Percentiles rank a stretch among this genome's conserved stretches.
Evolutionary conservation across 2,888 invertebrate species (phyloP).

Genomic region (Rotaria socialis): DNA sequence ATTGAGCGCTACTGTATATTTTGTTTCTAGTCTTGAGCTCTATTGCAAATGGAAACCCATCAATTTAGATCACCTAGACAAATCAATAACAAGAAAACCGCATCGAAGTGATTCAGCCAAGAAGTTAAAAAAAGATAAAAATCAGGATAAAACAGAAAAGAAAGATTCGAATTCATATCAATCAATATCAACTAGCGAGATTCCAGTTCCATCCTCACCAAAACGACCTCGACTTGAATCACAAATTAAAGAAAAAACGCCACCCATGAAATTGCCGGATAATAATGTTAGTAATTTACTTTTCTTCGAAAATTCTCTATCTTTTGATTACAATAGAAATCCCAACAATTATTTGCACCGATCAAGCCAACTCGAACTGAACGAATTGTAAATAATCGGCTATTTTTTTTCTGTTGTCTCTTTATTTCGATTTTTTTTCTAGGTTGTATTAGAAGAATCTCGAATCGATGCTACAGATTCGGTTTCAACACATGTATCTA

Average conservation of each 20-base stretch:
- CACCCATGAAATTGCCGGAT: background rate
- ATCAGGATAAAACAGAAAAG: background rate
- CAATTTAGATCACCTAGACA: constrained; percentile 15
- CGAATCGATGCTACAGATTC: background rate
- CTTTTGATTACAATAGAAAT: background rate
- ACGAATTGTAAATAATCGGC: background rate
- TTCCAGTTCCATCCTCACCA: background rate
- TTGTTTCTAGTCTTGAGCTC: constrained; percentile 11
- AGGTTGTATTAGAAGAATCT: background rate
- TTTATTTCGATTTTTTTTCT: background rate
- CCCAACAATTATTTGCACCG: background rate
- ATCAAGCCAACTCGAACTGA: background rate
- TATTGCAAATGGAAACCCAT: constrained; percentile 20
- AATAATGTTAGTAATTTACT: background rate
- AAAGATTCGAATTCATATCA: background rate
- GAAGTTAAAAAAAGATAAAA: background rate
- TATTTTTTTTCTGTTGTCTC: too few relatives aligned
- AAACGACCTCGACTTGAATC: constrained; percentile 16
- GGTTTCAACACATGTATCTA: background rate
- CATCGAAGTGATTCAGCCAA: background rate
- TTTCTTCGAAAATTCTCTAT: background rate
- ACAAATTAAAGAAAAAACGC: background rate
- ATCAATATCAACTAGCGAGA: background rate
- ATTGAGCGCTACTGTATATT: background rate
- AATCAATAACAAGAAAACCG: background rate